These are phyloP conservation scores for Lepilemur ruficaudatus DNA, from an alignment of 2,797 vertebrate genomes.

Conservation along the genomic window DNA sequence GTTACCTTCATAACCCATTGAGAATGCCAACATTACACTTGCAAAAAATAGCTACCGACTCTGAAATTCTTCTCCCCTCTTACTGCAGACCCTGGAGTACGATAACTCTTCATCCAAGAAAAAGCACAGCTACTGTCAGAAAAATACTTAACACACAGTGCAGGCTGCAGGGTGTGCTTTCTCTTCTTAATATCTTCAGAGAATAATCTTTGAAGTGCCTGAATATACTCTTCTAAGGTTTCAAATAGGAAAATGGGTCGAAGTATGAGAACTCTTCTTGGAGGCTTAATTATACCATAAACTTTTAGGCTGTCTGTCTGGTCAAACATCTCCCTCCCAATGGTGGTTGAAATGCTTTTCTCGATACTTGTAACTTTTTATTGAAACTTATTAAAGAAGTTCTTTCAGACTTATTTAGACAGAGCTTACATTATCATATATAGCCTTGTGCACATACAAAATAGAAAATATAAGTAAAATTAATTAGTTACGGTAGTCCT, in stretches of 20 bases:
- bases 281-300: background rate
- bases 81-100: background rate
- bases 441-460: background rate
- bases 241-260: background rate
- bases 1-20: background rate
- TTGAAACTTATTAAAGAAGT: background rate
- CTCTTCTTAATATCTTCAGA: background rate
- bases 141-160: constrained; percentile 60
- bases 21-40: background rate
- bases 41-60: background rate
- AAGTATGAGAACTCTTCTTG: background rate
- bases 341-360: background rate
- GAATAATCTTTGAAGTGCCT: background rate
- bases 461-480: background rate
- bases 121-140: constrained; percentile 49
- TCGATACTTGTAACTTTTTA: background rate
- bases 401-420: background rate
- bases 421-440: background rate
- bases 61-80: background rate
- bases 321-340: background rate
- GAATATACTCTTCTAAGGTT: background rate
- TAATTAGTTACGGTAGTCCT: background rate
- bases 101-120: constrained; percentile 33
- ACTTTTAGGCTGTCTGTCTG: background rate
- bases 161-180: constrained; percentile 18